Base-by-base conservation (phyloP, 30 jellyfish, hydroid and myxozoan species). In the Aurelia sp. region DNA sequence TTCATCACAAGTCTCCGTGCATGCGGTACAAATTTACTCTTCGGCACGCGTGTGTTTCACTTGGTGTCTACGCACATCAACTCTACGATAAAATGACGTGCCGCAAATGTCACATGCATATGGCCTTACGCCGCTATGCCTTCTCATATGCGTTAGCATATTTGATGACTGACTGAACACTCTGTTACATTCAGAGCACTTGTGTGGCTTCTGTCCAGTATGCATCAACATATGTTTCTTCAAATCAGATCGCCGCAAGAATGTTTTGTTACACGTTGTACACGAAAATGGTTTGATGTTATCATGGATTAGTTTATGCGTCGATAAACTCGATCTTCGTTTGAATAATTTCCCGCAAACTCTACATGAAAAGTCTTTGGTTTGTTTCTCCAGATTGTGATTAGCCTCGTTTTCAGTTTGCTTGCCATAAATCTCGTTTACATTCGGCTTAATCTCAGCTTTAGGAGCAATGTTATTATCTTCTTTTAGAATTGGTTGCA, bases 141-240 rank as follows among this genome's bases (percentile, higher is more conserved):
- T 73, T 66, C 98, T 68, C 93, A 88, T 81, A 50, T 93, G 98
- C 47, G 97, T 93, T 1, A 88, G 57, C 98, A 93, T 88, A 72
- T 93, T 93, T 0, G 97, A 88, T 12, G 97, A 88, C 76, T 93
- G 97, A 60, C 96, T 80, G 68, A 93, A 93, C 0, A 78, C 98
- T 47, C 87, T 88, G 20, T 92, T 92, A 81, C 98, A 93, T 61
- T 88, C 91, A 38, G 91, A 70, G 55, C 98, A 93, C 38, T 75
- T 84, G 79, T 93, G 97, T n/a, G 98, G 98, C 67, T 93, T 93
- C 63, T 93, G 92, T 4, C 98, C 98, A 0, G 97, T 86, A 67
- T 93, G 98, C 97, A 93, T 93, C 10, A 88, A 82, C 8, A 86
- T 48, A 68, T 93, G 98, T 86, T 88, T 93, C 69, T 88, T 93